Evolutionary conservation across 1,140 invertebrate species (phyloP).

Genomic region (Philaenus spumarius): DNA sequence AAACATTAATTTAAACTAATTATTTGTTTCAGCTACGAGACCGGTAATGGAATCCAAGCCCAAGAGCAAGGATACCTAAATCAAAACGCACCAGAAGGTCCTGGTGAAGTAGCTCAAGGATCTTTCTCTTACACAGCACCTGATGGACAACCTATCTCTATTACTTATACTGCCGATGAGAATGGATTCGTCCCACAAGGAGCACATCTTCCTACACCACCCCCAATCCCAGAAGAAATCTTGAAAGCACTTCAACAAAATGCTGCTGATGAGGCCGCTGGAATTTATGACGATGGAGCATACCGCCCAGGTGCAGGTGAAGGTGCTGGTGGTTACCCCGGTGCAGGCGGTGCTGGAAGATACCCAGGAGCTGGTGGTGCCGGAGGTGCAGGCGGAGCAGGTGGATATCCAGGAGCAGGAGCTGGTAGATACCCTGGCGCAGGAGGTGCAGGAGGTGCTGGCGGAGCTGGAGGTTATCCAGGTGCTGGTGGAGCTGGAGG

Average conservation of each 20-base stretch:
- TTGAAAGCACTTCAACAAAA: conserved; percentile 20
- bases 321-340: not conserved
- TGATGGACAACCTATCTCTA: conserved; percentile 31
- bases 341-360: not conserved
- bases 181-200: no score
- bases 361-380: not conserved
- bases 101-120: conserved; percentile 46
- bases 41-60: conserved; percentile 63
- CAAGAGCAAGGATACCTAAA: conserved; percentile 52
- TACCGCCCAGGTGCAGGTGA: conserved; percentile 2
- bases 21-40: conserved; percentile 58
- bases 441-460: not conserved
- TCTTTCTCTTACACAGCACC: conserved; percentile 54
- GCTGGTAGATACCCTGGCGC: no score
- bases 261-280: conserved; percentile 27
- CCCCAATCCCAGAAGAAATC: no score
- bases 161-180: conserved; percentile 21
- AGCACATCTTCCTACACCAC: no score
- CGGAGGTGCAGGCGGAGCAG: not conserved
- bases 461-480: not conserved
- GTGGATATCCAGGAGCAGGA: not conserved
- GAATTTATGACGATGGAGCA: conserved; percentile 25
- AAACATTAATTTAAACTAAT: conserved; percentile 3
- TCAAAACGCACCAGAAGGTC: conserved; percentile 39
- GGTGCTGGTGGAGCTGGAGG: no score